A percentile compares a stretch with the other conserved stretches of the same genome.
phyloP scores from a whole-genome alignment of 2,888 invertebrate genomes.

The Hemithea aestivaria region DNA sequence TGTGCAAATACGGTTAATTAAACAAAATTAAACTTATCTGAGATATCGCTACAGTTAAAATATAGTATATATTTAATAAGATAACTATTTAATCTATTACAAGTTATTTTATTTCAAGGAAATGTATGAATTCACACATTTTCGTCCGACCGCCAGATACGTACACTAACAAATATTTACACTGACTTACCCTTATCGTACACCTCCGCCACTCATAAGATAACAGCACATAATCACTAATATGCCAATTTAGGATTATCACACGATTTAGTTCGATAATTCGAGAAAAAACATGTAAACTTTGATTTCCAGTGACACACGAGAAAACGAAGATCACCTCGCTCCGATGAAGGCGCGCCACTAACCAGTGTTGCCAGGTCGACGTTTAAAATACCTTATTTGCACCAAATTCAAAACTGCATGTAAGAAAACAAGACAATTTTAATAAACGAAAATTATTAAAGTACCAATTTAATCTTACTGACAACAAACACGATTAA shows the following conservation, averaged over 20 bases:
- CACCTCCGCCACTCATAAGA: slow-evolving; percentile 57
- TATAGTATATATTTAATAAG: slow-evolving; percentile 7
- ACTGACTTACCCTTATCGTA: slow-evolving; percentile 68
- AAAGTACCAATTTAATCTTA: too few relatives aligned
- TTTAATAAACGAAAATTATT: too few relatives aligned
- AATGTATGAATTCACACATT: slow-evolving; percentile 18
- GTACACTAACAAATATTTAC: slow-evolving; percentile 42
- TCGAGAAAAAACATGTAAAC: slow-evolving; percentile 62
- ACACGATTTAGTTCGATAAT: slow-evolving; percentile 44
- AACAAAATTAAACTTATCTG: slow-evolving; percentile 8
- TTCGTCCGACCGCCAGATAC: slow-evolving; percentile 22
- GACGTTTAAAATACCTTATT: too few relatives aligned
- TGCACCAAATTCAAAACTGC: too few relatives aligned
- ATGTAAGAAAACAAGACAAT: too few relatives aligned
- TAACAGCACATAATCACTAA: slow-evolving; percentile 73
- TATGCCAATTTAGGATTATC: slow-evolving; percentile 49
- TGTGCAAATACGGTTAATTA: slow-evolving; percentile 6
- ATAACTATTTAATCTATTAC: slow-evolving; percentile 12
- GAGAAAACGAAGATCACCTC: slow-evolving; percentile 44
- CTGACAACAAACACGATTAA: too few relatives aligned
- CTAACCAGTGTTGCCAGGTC: slow-evolving; percentile 52
- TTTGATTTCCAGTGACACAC: slow-evolving; percentile 60
- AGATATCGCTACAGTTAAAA: slow-evolving; percentile 9
- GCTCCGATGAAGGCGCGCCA: slow-evolving; percentile 53
- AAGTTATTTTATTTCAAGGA: slow-evolving; percentile 6